phyloP scores from a whole-genome alignment of 2,888 invertebrate genomes.

The Pantelozetes paolii region DNA sequence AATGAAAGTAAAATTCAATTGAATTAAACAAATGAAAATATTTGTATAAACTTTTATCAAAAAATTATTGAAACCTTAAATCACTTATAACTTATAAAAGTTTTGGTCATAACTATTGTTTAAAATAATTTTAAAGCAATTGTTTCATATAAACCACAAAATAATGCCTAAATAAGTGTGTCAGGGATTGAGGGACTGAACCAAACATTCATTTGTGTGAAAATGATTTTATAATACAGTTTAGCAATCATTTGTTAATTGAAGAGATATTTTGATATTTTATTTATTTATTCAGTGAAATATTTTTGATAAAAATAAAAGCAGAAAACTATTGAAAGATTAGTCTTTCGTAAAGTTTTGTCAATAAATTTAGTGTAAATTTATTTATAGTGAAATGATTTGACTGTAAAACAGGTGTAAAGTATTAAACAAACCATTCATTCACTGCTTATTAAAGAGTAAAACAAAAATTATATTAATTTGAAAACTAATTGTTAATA shows the following conservation, averaged over 20 bases:
- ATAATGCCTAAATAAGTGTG: no score
- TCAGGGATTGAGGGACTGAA: not conserved
- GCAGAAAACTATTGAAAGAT: not conserved
- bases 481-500: not conserved
- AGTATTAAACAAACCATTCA: not conserved
- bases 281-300: conserved; percentile 3
- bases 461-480: not conserved
- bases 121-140: no score
- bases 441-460: conserved; percentile 2
- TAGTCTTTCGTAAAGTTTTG: not conserved
- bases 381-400: not conserved
- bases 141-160: no score
- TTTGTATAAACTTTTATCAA: no score
- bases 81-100: no score
- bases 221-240: not conserved
- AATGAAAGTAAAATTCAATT: no score
- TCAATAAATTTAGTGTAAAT: not conserved
- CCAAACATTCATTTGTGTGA: not conserved
- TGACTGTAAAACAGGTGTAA: conserved; percentile 5
- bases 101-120: no score
- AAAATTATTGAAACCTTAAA: no score
- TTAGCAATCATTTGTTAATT: not conserved
- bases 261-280: not conserved
- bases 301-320: not conserved
- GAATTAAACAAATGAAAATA: no score